These are phyloP conservation scores for Anorthoa munda DNA, from an alignment of 2,888 invertebrate genomes.

Conservation along the genomic window DNA sequence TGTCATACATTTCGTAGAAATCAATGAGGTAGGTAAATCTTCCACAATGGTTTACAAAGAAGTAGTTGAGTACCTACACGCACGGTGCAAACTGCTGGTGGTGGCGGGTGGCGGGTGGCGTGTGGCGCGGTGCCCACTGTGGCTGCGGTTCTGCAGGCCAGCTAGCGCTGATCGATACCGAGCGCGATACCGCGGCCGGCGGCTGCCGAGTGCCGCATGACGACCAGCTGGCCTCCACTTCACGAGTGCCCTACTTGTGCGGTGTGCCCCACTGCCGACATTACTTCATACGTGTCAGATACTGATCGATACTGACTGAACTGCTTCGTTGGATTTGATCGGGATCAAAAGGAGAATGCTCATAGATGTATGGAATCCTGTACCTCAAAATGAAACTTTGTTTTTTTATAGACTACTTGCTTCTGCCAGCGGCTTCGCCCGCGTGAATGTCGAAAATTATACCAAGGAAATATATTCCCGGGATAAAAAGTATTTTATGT, in stretches of 20 bases:
- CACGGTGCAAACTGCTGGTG: background rate
- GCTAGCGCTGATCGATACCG: conserved; percentile 54
- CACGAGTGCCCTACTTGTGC: conserved; percentile 17
- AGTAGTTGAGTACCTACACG: background rate
- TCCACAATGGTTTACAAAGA: background rate
- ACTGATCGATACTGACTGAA: background rate
- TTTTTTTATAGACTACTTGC: too few relatives aligned
- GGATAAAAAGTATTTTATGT: too few relatives aligned
- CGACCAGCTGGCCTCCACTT: background rate
- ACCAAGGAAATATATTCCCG: too few relatives aligned
- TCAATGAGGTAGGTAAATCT: background rate
- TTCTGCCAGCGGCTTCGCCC: too few relatives aligned
- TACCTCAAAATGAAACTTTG: too few relatives aligned
- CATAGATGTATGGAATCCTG: too few relatives aligned
- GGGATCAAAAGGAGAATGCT: too few relatives aligned
- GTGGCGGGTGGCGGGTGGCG: background rate
- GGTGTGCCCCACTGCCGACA: conserved; percentile 18
- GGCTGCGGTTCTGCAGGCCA: conserved; percentile 40
- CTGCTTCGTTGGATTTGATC: background rate
- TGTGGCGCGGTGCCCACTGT: conserved; percentile 5
- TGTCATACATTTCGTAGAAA: background rate
- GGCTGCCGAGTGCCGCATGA: conserved; percentile 37
- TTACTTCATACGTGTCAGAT: conserved; percentile 10
- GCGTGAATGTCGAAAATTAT: too few relatives aligned
- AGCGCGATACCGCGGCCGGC: conserved; percentile 41